phyloP scores from a whole-genome alignment of 2,113 vertebrate species.

The Mesitornis unicolor region DNA sequence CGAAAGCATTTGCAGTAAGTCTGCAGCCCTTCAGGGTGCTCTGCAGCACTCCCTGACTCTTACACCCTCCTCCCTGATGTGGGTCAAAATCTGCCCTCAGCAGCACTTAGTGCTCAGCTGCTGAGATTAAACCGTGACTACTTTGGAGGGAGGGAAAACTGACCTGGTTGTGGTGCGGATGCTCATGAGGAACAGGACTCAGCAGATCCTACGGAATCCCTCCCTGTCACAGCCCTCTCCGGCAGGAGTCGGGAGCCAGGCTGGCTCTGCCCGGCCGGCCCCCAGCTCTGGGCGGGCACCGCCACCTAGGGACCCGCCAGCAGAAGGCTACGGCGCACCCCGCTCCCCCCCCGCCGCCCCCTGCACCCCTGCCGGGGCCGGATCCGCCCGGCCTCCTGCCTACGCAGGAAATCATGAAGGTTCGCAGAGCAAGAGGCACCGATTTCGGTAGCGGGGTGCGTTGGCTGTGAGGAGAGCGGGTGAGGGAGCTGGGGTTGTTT shows the following conservation, averaged over 20 bases:
- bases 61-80: background rate
- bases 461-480: background rate
- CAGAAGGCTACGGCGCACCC: background rate
- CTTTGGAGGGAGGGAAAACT: accelerated
- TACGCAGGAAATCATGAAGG: background rate
- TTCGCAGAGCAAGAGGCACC: too few relatives aligned
- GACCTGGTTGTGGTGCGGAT: background rate
- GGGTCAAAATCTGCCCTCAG: accelerated
- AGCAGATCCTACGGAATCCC: too few relatives aligned
- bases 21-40: background rate
- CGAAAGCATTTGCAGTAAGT: background rate
- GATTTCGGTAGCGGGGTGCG: background rate
- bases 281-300: background rate
- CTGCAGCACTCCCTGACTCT: background rate
- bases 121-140: accelerated
- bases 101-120: background rate
- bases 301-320: background rate
- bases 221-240: background rate
- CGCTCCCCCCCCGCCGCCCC: too few relatives aligned
- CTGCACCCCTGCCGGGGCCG: background rate
- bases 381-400: background rate
- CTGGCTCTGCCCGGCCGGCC: background rate
- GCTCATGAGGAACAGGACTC: background rate
- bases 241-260: background rate
- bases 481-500: too few relatives aligned